phyloP scores from a whole-genome alignment of 2,888 invertebrate species.

The Thymelicus acteon region DNA sequence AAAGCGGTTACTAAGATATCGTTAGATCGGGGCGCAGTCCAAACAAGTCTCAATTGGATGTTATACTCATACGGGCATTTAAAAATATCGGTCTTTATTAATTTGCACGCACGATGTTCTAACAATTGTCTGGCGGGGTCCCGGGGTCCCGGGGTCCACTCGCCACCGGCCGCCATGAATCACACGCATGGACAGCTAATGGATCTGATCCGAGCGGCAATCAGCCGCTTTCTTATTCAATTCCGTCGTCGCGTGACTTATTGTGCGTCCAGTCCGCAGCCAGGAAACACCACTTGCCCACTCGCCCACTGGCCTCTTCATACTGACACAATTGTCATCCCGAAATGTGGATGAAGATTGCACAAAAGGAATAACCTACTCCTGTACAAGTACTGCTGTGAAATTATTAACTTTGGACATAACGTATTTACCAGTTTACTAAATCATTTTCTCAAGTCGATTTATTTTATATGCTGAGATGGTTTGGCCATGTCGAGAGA shows the following conservation, averaged over 20 bases:
- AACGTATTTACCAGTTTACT: too few relatives aligned
- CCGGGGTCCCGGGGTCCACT: too few relatives aligned
- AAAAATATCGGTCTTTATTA: not conserved
- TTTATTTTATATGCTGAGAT: too few relatives aligned
- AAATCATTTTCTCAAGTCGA: too few relatives aligned
- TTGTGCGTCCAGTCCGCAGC: not conserved
- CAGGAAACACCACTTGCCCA: conserved; percentile 19
- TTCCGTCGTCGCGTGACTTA: conserved; percentile 10
- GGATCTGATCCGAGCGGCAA: conserved; percentile 8
- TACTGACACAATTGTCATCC: not conserved
- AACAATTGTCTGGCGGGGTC: not conserved
- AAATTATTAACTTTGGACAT: too few relatives aligned
- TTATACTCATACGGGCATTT: not conserved
- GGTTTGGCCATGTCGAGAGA: too few relatives aligned
- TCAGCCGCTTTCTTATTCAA: conserved; percentile 20
- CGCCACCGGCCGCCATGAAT: not conserved
- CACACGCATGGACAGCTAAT: conserved; percentile 6
- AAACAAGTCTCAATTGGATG: not conserved
- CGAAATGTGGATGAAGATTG: too few relatives aligned
- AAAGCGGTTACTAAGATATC: not conserved
- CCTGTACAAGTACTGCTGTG: too few relatives aligned
- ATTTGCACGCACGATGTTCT: not conserved
- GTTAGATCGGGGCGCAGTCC: not conserved
- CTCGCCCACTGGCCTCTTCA: not conserved
- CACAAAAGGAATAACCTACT: too few relatives aligned